Conservation (phyloP, 2,113 vertebrate species). For the Albula glossodonta region DNA sequence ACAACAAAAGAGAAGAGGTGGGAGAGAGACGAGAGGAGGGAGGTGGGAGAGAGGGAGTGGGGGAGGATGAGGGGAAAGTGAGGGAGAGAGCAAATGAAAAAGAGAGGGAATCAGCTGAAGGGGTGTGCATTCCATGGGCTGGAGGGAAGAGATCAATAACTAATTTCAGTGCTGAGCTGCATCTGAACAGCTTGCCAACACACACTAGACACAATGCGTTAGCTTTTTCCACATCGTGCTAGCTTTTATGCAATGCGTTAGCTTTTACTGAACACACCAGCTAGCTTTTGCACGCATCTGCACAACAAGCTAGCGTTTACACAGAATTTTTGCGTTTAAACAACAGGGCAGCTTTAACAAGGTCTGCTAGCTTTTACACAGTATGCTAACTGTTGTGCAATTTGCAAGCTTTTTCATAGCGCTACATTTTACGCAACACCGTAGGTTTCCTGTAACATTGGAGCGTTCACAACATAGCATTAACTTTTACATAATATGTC, state of each 20-base stretch:
- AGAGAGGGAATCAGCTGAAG: slow-evolving; percentile 57
- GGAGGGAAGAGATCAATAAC: slow-evolving; percentile 70
- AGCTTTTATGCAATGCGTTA: too few species aligned
- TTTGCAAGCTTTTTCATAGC: too few species aligned
- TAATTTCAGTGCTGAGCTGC: slow-evolving; percentile 73
- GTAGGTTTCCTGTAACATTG: too few species aligned
- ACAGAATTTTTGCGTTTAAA: slow-evolving; percentile 50
- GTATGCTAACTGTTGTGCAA: too few species aligned
- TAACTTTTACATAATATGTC: too few species aligned
- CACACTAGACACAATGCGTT: slow-evolving; percentile 62
- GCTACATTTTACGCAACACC: too few species aligned
- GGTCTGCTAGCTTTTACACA: too few species aligned
- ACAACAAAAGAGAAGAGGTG: not conserved
- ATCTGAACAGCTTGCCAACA: slow-evolving; percentile 71
- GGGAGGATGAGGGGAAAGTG: not conserved
- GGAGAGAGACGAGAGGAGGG: not conserved
- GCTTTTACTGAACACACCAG: too few species aligned
- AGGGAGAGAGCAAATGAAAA: slow-evolving; percentile 46
- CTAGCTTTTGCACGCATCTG: too few species aligned
- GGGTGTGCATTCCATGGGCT: slow-evolving; percentile 54
- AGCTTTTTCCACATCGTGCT: slow-evolving; percentile 67
- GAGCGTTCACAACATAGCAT: too few species aligned
- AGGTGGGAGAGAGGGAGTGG: not conserved
- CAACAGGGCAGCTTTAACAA: too few species aligned
- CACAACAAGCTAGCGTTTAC: slow-evolving; percentile 65